Evolutionary conservation across 2,797 vertebrate species (phyloP), one percentile per base, ranked within the genome.

Genomic region (Typhlichthys eigenmanni): DNA sequence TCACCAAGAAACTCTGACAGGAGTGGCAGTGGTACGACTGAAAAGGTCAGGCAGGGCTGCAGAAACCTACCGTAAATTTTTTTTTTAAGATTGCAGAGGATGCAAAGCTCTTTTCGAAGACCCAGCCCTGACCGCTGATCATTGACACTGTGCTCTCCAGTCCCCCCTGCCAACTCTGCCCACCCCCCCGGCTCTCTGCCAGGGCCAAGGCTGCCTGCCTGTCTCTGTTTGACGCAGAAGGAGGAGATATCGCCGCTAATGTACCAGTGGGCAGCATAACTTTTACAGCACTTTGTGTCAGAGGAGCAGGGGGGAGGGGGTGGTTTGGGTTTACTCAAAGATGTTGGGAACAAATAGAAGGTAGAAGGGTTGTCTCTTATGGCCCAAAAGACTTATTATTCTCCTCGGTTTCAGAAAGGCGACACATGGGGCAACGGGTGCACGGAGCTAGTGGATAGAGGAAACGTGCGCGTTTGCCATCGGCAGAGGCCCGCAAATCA

Each of bases 51-150:
- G 68, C 60, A 65, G 59, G 60, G 67, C 62, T 53, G 19, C 19
- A 19, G 19, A 19, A 19, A 19, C 1, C 19, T 2, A 19, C 19
- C 19, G 19, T 19, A 19, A 2, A 19, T 19, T 19, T 19, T 19
- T 19, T n/a, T 19, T 19, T 19, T 19, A 19, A 1, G 19, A 19
- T 19, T 19, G 19, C 19, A 19, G 62, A 16, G 53, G 34, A n/a
- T 51, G 46, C 67, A 66, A 66, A 81, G 46, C 64, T 53, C 50
- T 67, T 52, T 71, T 65, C 79, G 69, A 73, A 49, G 62, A 80
- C 52, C 12, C 29, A 12, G 58, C 45, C 49, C 46, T 62, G 62
- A 47, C 47, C 63, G 63, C 64, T 76, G 46, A 74, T 72, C 62
- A 66, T 67, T 66, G 68, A 82, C 46, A 72, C 24, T 57, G 60